These are phyloP conservation scores for Cherax destructor DNA, from an alignment of 1,140 invertebrate genomes.

Conservation along the genomic window DNA sequence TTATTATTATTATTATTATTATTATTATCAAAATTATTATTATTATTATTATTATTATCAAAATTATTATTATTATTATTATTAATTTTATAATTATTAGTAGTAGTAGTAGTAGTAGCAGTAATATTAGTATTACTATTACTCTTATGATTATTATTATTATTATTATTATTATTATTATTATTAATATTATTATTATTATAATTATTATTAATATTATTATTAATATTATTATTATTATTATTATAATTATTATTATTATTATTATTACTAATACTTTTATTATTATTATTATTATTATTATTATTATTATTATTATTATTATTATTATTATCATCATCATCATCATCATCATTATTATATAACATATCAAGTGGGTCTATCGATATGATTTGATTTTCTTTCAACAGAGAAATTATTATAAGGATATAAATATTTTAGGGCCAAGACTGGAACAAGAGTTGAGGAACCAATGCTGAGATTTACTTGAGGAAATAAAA, in stretches of 20 bases:
- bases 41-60: neutral
- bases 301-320: too few species aligned
- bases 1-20: neutral
- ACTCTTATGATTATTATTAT: neutral
- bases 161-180: conserved; percentile 21
- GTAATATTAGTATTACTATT: neutral
- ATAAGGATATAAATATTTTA: neutral
- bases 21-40: neutral
- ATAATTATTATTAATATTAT: conserved; percentile 18
- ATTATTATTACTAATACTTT: neutral
- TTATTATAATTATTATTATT: conserved; percentile 3
- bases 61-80: conserved; percentile 21
- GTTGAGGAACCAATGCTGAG: neutral
- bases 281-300: neutral
- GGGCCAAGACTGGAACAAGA: neutral
- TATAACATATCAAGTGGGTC: neutral
- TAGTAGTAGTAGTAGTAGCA: too few species aligned
- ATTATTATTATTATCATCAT: too few species aligned
- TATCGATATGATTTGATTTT: too few species aligned
- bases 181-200: conserved; percentile 18
- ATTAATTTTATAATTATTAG: conserved; percentile 8
- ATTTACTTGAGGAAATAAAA: too few species aligned
- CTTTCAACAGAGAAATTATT: neutral
- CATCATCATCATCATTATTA: neutral
- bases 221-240: conserved; percentile 3